Evolutionary conservation across 2,797 vertebrate species (phyloP), one percentile per base, ranked within the genome.

Genomic region (Melanotaenia boesemani): DNA sequence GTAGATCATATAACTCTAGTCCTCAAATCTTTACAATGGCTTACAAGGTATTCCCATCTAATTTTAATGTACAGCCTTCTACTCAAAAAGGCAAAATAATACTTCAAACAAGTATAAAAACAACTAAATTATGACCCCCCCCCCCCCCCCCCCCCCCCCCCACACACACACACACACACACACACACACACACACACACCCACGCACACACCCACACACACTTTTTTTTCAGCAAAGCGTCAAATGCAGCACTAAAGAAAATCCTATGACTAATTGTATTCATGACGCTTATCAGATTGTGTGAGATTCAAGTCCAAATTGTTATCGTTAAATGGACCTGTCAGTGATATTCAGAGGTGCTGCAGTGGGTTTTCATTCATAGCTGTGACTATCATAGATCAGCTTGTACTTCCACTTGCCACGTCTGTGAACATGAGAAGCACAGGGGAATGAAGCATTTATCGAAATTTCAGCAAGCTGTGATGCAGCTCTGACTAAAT

Each of bases 401-500:
- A 55, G 52, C 24, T 26, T 55, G 24, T 55, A 12, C 52, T 28
- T 26, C 4, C 24, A 28, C 52, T 28, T 28, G 52, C n/a, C 6
- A 55, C 22, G 13, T 56, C 20, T 2, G 3, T 32, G 44, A 58
- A 63, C 28, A 28, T 68, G 24, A 41, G 24, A 52, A 55, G 7
- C 65, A 60, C 30, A 16, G 6, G 61, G 26, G 61, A 63, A 56
- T 57, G 60, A 74, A 79, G n/a, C 46, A 55, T 58, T 57, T n/a
- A 26, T 70, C 64, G 9, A 50, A 36, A 48, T 71, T 30, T 77
- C 11, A 69, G 41, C 64, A 69, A 60, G 18, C 32, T 64, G 41
- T 44, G 50, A 67, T n/a, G 11, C 5, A 61, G 44, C 4, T 39
- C 34, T 0, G 12, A 62, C 61, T 75, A 71, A 70, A 44, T 28